phyloP scores from a whole-genome alignment of 2,888 invertebrate species.

The Cheilosia soror region DNA sequence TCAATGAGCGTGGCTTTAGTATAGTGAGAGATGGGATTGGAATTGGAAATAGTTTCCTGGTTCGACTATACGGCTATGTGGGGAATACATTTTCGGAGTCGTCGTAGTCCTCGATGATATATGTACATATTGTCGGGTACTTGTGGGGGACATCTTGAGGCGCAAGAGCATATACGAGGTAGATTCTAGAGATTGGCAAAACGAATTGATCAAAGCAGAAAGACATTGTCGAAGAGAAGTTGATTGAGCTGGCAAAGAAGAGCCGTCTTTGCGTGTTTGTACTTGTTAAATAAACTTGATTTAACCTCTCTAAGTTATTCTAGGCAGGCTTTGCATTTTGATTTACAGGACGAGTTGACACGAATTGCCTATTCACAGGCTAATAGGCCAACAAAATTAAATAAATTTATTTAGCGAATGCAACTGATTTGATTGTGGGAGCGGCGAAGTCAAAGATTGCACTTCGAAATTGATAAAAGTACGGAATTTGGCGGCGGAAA shows the following conservation, averaged over 20 bases:
- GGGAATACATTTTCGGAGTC: slow-evolving; percentile 41
- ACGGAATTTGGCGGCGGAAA: not conserved
- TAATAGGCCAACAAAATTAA: not conserved
- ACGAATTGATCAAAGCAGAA: slow-evolving; percentile 25
- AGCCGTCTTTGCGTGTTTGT: slow-evolving; percentile 4
- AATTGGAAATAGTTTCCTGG: slow-evolving; percentile 73
- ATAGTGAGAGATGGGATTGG: slow-evolving; percentile 52
- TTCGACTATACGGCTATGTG: slow-evolving; percentile 16
- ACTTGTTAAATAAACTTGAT: slow-evolving; percentile 9
- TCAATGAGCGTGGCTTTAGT: slow-evolving; percentile 54
- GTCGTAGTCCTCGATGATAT: not conserved
- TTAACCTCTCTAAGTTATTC: not conserved
- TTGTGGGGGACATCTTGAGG: slow-evolving; percentile 41
- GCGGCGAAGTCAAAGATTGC: not conserved
- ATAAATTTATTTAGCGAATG: not conserved
- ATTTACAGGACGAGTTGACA: slow-evolving; percentile 2
- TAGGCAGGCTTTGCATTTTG: slow-evolving; percentile 11
- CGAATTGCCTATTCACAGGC: not conserved
- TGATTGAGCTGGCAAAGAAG: slow-evolving; percentile 39
- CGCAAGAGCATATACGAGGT: slow-evolving; percentile 18
- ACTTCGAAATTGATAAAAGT: not conserved
- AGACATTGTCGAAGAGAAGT: slow-evolving; percentile 26
- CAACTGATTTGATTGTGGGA: not conserved
- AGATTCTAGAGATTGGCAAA: slow-evolving; percentile 49
- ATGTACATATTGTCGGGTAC: slow-evolving; percentile 5